A percentile compares a stretch with the other conserved stretches of the same genome.
Evolutionary conservation across 2,113 vertebrate species (phyloP).

Genomic region (Heterochromis multidens): DNA sequence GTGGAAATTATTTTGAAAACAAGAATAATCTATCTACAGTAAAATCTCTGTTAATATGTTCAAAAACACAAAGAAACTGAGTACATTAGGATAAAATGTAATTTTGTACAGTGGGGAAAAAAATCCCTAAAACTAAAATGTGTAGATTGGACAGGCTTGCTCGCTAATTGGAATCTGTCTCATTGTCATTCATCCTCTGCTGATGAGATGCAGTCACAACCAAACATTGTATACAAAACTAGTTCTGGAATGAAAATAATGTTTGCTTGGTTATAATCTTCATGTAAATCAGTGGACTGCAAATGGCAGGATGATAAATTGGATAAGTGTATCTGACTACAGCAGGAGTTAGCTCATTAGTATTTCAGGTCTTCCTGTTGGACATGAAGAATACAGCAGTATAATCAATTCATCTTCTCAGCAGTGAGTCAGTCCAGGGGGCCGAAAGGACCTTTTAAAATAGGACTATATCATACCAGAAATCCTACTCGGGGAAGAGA

Average conservation of each 20-base stretch:
- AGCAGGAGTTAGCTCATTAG: constrained; percentile 56
- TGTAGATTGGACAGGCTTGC: neutral
- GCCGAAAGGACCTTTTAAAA: constrained; percentile 31
- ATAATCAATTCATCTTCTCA: constrained; percentile 60
- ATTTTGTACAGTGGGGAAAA: neutral
- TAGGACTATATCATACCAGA: neutral
- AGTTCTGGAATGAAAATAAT: neutral
- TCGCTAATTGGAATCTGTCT: neutral
- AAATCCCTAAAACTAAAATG: neutral
- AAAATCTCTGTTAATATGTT: neutral
- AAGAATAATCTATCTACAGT: rapidly evolving
- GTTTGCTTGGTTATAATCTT: constrained; percentile 18
- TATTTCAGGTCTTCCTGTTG: constrained; percentile 47
- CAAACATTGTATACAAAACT: neutral
- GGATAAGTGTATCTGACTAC: constrained; percentile 33
- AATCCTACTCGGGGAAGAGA: neutral
- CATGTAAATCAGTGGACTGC: constrained; percentile 45
- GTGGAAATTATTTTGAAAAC: neutral
- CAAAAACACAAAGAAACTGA: neutral
- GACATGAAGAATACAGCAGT: constrained; percentile 33
- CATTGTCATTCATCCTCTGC: neutral
- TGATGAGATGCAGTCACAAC: neutral
- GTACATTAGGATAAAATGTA: neutral
- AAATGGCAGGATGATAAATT: constrained; percentile 50
- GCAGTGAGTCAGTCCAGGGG: constrained; percentile 26